A percentile compares a stretch with the other conserved stretches of the same genome.
These are phyloP conservation scores for Castor canadensis DNA, from an alignment of 2,113 vertebrate genomes.

Conservation along the genomic window DNA sequence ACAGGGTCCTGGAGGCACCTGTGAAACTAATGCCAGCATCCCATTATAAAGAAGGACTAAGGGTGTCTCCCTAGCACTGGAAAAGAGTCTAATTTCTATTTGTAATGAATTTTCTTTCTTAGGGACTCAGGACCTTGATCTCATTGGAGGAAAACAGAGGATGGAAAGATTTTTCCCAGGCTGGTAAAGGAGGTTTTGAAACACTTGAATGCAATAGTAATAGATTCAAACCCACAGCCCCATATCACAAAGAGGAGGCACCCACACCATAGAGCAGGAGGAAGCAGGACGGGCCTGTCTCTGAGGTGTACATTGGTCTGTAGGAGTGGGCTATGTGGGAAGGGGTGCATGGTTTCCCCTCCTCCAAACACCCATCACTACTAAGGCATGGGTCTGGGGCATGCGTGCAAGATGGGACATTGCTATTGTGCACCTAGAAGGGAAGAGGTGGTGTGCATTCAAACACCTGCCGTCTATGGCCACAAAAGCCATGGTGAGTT, in stretches of 20 bases:
- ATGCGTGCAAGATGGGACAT: rapidly evolving
- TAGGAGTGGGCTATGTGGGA: background rate
- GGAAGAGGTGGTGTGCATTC: background rate
- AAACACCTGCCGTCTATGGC: background rate
- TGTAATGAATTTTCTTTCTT: background rate
- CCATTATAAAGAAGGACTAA: no score
- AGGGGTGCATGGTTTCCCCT: background rate
- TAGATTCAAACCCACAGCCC: background rate
- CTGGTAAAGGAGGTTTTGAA: background rate
- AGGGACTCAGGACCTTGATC: background rate
- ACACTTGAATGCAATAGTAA: background rate
- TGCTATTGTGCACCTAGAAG: background rate
- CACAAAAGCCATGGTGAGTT: background rate
- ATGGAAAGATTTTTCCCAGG: background rate
- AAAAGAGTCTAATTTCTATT: background rate
- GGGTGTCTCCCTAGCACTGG: background rate
- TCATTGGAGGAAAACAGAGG: background rate
- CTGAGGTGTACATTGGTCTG: background rate
- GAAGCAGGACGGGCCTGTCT: background rate
- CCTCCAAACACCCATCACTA: background rate
- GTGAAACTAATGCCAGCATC: background rate
- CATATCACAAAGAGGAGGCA: background rate
- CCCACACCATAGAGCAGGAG: background rate
- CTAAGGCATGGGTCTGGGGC: background rate
- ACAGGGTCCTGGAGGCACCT: background rate